A percentile compares a stretch with the other conserved stretches of the same genome.
These are phyloP conservation scores for Diploscapter pachys DNA, from an alignment of 1,140 invertebrate genomes.

Conservation along the genomic window DNA sequence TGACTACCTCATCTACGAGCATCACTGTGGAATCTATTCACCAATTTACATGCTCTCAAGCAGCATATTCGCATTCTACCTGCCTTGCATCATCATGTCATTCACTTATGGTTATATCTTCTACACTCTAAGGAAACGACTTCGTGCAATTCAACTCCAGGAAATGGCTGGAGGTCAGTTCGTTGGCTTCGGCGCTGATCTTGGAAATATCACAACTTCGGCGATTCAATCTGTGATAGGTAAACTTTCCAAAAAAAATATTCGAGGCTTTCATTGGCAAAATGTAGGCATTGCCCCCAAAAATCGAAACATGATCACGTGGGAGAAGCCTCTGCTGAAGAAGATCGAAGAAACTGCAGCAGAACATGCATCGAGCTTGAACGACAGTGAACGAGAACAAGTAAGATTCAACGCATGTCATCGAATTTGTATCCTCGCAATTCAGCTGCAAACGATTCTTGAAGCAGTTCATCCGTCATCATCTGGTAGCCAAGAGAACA, in stretches of 20 bases:
- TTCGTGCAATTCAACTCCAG: conserved; percentile 41
- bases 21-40: conserved; percentile 57
- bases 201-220: conserved; percentile 53
- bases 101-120: conserved; percentile 58
- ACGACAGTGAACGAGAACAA: conserved; percentile 57
- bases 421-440: background rate
- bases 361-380: conserved; percentile 53
- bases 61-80: conserved; percentile 56
- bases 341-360: conserved; percentile 58
- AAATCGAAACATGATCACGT: conserved; percentile 57
- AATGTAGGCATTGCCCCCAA: conserved; percentile 50
- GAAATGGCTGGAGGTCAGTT: conserved; percentile 59
- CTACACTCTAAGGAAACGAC: conserved; percentile 48
- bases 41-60: conserved; percentile 44
- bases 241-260: conserved; percentile 20
- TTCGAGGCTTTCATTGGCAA: background rate
- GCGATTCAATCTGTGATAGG: conserved; percentile 57
- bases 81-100: conserved; percentile 55
- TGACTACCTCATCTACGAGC: conserved; percentile 43
- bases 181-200: conserved; percentile 54
- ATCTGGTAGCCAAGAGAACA: conserved; percentile 50
- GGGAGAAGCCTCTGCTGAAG: conserved; percentile 56
- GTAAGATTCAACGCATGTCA: conserved; percentile 21
- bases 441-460: conserved; percentile 57
- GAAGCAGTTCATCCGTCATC: conserved; percentile 54